These are phyloP conservation scores for Sebastes oblongus DNA, from an alignment of 2,797 vertebrate genomes.

Conservation along the genomic window DNA sequence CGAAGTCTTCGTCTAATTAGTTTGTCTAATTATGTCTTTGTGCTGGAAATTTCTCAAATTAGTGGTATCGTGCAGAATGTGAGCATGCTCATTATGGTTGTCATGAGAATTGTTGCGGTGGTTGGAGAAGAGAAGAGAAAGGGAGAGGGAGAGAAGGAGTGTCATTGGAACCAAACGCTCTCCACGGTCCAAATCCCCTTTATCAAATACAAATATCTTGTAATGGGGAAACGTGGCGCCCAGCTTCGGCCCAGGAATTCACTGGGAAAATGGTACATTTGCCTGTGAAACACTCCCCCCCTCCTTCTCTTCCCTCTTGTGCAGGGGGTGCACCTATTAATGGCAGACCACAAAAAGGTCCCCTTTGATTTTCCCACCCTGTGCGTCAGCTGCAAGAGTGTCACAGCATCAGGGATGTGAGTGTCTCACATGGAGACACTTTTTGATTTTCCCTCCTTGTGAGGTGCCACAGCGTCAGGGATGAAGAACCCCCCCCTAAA, in stretches of 20 bases:
- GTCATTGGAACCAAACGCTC: conserved; percentile 55
- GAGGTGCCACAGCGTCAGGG: conserved; percentile 41
- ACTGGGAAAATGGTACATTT: conserved; percentile 45
- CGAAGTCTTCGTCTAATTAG: conserved; percentile 87
- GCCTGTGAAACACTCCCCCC: conserved; percentile 33
- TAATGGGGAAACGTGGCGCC: conserved; percentile 26
- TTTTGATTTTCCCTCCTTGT: conserved; percentile 68
- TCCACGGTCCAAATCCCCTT: conserved; percentile 47
- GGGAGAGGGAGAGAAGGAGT: conserved; percentile 46
- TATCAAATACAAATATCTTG: conserved; percentile 56
- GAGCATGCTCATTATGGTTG: conserved; percentile 86
- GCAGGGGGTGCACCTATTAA: conserved; percentile 57
- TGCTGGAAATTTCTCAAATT: conserved; percentile 90
- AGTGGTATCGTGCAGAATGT: conserved; percentile 85
- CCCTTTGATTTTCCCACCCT: conserved; percentile 69
- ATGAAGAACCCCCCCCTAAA: not conserved
- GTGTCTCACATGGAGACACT: conserved; percentile 57
- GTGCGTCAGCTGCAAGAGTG: conserved; percentile 62
- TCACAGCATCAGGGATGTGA: conserved; percentile 63
- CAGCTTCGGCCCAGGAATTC: conserved; percentile 38
- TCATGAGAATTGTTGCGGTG: conserved; percentile 83
- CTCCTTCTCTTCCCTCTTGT: not conserved
- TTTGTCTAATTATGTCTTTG: conserved; percentile 90
- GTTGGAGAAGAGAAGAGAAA: conserved; percentile 62
- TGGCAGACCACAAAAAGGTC: conserved; percentile 70